These are phyloP conservation scores for Sisor rabdophorus DNA, from an alignment of 2,113 vertebrate species.

Conservation along the genomic window DNA sequence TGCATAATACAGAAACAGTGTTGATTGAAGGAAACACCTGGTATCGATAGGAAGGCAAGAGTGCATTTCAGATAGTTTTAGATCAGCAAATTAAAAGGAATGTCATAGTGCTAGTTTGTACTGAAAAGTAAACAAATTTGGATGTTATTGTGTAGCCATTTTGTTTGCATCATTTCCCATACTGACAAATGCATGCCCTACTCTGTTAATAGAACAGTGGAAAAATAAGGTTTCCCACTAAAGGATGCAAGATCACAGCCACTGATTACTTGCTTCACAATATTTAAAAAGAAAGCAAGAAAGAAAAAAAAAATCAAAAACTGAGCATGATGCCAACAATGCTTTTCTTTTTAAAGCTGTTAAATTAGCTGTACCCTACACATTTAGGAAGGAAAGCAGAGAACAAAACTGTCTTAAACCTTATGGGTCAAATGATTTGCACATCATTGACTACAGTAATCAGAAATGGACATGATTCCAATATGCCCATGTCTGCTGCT, in stretches of 20 bases:
- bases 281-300: not conserved
- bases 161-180: not conserved
- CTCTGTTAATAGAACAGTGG: constrained; percentile 1
- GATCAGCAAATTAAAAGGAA: constrained; percentile 5
- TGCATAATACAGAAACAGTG: not conserved
- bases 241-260: not conserved
- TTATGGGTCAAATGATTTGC: constrained; percentile 41
- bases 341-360: not conserved
- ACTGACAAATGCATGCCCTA: constrained; percentile 12
- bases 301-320: not conserved
- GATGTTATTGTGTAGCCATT: constrained; percentile 10
- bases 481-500: not conserved
- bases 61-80: constrained; percentile 38
- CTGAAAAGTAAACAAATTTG: constrained; percentile 12
- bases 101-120: constrained; percentile 34
- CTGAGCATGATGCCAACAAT: not conserved
- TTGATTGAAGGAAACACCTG: constrained; percentile 33
- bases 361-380: not conserved
- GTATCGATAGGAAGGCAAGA: constrained; percentile 34
- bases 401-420: constrained; percentile 24
- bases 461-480: constrained; percentile 25
- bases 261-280: constrained; percentile 1
- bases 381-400: not conserved
- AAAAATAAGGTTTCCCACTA: constrained; percentile 8
- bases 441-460: constrained; percentile 33